phyloP scores from a whole-genome alignment of 2,797 vertebrate genomes.

The Gallinago solitaria region DNA sequence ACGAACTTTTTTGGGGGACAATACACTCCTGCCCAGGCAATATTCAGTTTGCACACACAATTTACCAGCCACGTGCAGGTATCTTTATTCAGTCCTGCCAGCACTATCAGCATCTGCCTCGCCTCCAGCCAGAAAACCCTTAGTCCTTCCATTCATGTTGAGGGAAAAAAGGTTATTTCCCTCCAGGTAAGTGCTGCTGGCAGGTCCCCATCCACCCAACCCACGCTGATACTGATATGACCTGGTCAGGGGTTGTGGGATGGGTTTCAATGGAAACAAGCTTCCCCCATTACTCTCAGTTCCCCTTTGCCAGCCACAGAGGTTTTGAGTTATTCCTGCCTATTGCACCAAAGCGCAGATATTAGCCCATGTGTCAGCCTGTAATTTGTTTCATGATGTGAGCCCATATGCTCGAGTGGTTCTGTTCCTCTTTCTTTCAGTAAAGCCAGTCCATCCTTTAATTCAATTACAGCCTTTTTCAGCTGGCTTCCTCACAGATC shows the following conservation, averaged over 20 bases:
- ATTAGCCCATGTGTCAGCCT: slow-evolving; percentile 9
- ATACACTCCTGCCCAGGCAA: neutral
- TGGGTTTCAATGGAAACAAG: neutral
- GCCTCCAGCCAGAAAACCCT: neutral
- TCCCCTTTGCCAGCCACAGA: neutral
- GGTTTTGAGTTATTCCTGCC: slow-evolving; percentile 37
- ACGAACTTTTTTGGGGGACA: neutral
- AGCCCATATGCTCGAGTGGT: neutral
- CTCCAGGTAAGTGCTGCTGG: fast-evolving
- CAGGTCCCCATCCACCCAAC: fast-evolving
- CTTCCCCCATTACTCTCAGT: neutral
- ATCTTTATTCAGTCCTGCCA: neutral
- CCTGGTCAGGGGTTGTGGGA: neutral
- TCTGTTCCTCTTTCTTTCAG: neutral
- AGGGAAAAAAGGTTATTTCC: neutral
- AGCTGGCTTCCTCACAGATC: neutral
- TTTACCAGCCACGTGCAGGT: neutral
- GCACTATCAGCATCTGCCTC: neutral
- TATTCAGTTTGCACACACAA: neutral
- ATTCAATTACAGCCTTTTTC: neutral
- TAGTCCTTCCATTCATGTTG: neutral
- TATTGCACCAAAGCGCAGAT: neutral
- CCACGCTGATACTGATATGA: neutral
- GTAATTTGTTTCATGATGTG: slow-evolving; percentile 21
- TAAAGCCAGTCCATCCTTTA: slow-evolving; percentile 12